These are phyloP conservation scores for Lordiphosa stackelbergi DNA, from an alignment of 1,140 invertebrate genomes.

Conservation along the genomic window DNA sequence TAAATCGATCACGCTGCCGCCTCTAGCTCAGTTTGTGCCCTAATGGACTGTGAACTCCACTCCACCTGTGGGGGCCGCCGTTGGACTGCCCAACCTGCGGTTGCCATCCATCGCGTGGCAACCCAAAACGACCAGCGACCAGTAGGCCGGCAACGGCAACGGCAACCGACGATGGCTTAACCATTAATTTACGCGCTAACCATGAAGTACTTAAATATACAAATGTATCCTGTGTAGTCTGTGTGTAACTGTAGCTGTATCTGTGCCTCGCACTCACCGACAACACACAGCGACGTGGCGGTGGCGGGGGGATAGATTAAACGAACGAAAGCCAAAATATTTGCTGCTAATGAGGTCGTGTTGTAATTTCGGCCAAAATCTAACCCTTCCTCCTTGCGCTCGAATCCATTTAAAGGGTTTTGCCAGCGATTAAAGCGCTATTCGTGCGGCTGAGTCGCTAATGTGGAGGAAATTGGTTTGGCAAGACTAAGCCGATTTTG, in stretches of 20 bases:
- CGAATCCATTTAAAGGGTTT: conserved; percentile 28
- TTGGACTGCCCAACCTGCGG: conserved; percentile 1
- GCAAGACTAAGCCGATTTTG: too few relatives aligned
- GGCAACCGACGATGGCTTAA: conserved; percentile 47
- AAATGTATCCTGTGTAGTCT: conserved; percentile 39
- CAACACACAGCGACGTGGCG: not conserved
- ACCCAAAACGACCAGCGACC: conserved; percentile 30
- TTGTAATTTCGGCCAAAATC: conserved; percentile 37
- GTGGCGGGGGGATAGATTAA: not conserved
- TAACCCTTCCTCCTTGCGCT: too few relatives aligned
- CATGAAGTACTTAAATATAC: conserved; percentile 70
- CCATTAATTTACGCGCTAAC: conserved; percentile 72
- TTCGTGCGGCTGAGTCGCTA: conserved; percentile 32
- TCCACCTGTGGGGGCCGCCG: not conserved
- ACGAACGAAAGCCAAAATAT: conserved; percentile 50
- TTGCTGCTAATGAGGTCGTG: conserved; percentile 63
- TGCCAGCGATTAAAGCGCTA: conserved; percentile 29
- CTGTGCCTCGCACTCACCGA: conserved; percentile 27
- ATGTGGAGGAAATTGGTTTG: conserved; percentile 12
- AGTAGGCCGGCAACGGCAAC: conserved; percentile 19
- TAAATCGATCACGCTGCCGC: not conserved
- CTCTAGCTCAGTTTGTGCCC: conserved; percentile 3
- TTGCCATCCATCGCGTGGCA: conserved; percentile 26
- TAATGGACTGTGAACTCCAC: conserved; percentile 25
- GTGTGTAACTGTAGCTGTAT: conserved; percentile 25